A percentile compares a stretch with the other conserved stretches of the same genome.
Conservation (phyloP, 2,888 invertebrate species). For the Tetanocera ferruginea region DNA sequence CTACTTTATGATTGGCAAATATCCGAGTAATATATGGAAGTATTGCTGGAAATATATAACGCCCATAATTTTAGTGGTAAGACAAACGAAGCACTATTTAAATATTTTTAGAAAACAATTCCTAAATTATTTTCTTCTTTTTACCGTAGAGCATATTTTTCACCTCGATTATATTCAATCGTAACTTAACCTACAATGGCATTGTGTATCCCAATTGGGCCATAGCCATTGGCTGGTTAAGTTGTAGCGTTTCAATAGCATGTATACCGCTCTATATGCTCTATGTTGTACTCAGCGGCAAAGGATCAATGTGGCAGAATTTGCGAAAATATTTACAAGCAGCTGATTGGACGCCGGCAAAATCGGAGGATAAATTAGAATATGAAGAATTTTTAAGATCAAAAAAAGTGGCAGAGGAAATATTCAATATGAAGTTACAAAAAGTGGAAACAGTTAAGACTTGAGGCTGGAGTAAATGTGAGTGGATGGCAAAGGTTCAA, state of each 20-base stretch:
- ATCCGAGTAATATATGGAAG: conserved; percentile 77
- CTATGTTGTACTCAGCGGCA: conserved; percentile 71
- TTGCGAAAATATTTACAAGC: conserved; percentile 65
- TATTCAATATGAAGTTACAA: conserved; percentile 42
- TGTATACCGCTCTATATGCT: conserved; percentile 81
- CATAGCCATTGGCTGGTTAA: conserved; percentile 75
- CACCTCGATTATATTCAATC: conserved; percentile 74
- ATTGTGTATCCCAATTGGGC: conserved; percentile 74
- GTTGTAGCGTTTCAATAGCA: conserved; percentile 78
- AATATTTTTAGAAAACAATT: not conserved
- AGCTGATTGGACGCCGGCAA: conserved; percentile 75
- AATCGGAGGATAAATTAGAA: conserved; percentile 53
- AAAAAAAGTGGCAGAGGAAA: conserved; percentile 49
- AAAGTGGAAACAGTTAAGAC: conserved; percentile 36
- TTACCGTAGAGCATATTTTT: conserved; percentile 75
- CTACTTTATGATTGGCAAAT: conserved; percentile 79
- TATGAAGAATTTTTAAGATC: conserved; percentile 55
- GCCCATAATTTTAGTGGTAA: conserved; percentile 78
- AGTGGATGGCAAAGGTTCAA: not conserved
- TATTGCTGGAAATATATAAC: conserved; percentile 81
- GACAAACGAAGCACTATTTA: conserved; percentile 28
- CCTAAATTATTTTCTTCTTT: not conserved
- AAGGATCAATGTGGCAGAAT: conserved; percentile 59
- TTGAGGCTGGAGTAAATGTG: not conserved
- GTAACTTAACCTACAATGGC: conserved; percentile 72